Evolutionary conservation across 2,797 vertebrate genomes (phyloP).

Genomic region (Chloroceryle amazona): DNA sequence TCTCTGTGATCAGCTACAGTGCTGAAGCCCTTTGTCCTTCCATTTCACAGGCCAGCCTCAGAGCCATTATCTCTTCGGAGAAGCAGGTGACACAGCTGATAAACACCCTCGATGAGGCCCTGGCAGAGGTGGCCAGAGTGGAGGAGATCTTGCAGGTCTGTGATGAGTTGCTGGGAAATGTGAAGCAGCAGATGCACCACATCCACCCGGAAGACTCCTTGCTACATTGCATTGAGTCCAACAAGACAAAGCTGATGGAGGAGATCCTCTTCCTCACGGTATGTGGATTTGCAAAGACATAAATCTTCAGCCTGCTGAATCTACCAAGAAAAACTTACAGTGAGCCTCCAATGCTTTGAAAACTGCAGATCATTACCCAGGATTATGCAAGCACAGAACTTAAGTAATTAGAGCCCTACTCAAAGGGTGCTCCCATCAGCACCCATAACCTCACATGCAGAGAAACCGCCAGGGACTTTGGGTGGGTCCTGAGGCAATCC

Average conservation of each 20-base stretch:
- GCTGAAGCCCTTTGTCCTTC: neutral
- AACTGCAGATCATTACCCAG: neutral
- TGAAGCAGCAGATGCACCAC: slow-evolving; percentile 70
- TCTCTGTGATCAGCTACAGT: neutral
- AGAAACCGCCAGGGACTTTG: neutral
- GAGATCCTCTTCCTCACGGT: slow-evolving; percentile 66
- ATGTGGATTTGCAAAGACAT: neutral
- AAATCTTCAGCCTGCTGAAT: neutral
- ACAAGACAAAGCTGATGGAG: slow-evolving; percentile 20
- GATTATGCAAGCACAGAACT: neutral
- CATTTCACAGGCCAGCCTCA: slow-evolving; percentile 32
- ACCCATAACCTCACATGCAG: neutral
- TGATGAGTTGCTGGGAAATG: neutral
- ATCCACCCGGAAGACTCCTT: slow-evolving; percentile 36
- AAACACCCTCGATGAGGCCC: slow-evolving; percentile 1
- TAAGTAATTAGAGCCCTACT: neutral
- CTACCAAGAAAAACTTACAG: neutral
- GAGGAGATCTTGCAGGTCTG: slow-evolving; percentile 54
- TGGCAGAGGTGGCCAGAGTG: slow-evolving; percentile 49
- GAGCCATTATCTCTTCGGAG: slow-evolving; percentile 47
- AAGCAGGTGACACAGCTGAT: slow-evolving; percentile 34
- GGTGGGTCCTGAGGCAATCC: neutral
- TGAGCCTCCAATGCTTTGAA: neutral
- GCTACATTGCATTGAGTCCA: slow-evolving; percentile 6
- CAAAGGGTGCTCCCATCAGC: neutral